These are phyloP conservation scores for Rhyacophila brunnea DNA, from an alignment of 1,140 invertebrate species.

Conservation along the genomic window DNA sequence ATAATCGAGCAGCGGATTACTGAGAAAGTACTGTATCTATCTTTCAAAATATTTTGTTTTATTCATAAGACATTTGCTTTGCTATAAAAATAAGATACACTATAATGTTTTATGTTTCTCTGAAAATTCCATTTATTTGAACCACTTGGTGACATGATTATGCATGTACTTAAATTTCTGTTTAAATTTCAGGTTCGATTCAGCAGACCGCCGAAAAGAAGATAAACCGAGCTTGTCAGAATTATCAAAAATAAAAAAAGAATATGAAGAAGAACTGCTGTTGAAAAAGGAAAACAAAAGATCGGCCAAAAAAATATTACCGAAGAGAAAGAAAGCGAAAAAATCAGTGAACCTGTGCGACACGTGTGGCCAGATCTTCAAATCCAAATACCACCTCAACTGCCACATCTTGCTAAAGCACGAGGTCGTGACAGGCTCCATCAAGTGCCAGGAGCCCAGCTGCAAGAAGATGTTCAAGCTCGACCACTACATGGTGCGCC, in stretches of 20 bases:
- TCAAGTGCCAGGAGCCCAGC: conserved; percentile 39
- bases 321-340: conserved; percentile 19
- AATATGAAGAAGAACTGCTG: conserved; percentile 10
- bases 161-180: no score
- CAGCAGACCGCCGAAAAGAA: neutral
- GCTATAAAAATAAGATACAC: no score
- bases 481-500: conserved; percentile 45
- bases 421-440: conserved; percentile 13
- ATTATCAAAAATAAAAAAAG: conserved; percentile 19
- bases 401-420: conserved; percentile 32
- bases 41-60: no score
- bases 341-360: conserved; percentile 29
- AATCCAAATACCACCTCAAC: conserved; percentile 31
- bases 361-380: conserved; percentile 31
- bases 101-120: no score
- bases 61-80: no score
- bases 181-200: conserved; percentile 24
- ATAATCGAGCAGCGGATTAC: no score
- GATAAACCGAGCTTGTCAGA: conserved; percentile 19
- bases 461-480: conserved; percentile 43
- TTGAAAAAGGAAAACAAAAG: conserved; percentile 15
- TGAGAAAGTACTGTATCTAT: no score
- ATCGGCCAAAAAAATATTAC: conserved; percentile 4
- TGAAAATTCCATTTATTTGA: no score
- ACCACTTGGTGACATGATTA: no score